Percentiles rank a stretch among this genome's conserved stretches.
Conservation (phyloP, 1,140 invertebrate genomes). For the Whitmania pigra region DNA sequence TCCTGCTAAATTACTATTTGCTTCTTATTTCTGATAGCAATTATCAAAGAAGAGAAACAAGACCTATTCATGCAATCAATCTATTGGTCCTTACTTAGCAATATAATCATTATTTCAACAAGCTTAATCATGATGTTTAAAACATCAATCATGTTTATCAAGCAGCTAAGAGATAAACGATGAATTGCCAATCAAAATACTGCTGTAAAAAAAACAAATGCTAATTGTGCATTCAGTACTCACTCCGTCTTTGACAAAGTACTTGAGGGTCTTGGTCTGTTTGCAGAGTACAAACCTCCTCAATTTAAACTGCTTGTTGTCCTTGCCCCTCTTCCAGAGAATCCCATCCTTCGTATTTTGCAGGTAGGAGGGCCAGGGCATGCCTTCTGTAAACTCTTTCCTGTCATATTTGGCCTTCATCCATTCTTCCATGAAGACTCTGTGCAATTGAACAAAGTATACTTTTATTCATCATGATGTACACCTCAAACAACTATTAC, state of each 20-base stretch:
- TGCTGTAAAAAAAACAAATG: not conserved
- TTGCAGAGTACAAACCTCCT: conserved; percentile 70
- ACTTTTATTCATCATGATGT: not conserved
- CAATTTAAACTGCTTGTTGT: conserved; percentile 65
- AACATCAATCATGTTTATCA: not conserved
- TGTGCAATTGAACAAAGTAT: conserved; percentile 41
- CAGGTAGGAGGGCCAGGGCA: conserved; percentile 59
- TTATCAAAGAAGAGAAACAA: too few species aligned
- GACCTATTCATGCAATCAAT: too few species aligned
- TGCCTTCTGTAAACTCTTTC: conserved; percentile 64
- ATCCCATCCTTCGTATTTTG: conserved; percentile 67
- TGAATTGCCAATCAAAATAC: not conserved
- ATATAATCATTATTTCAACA: too few species aligned
- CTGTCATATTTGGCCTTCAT: conserved; percentile 77
- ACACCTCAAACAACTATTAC: not conserved
- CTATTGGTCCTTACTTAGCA: too few species aligned
- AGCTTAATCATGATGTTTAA: too few species aligned
- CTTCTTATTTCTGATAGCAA: too few species aligned
- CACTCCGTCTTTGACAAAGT: conserved; percentile 64
- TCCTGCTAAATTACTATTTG: too few species aligned
- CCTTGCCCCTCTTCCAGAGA: conserved; percentile 75
- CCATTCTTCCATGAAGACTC: conserved; percentile 75
- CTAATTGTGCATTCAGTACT: conserved; percentile 11
- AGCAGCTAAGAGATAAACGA: conserved; percentile 3
- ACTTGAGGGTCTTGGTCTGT: conserved; percentile 64